Base-by-base conservation (phyloP, 2,797 vertebrate genomes). In the Gallinago nigripennis region DNA sequence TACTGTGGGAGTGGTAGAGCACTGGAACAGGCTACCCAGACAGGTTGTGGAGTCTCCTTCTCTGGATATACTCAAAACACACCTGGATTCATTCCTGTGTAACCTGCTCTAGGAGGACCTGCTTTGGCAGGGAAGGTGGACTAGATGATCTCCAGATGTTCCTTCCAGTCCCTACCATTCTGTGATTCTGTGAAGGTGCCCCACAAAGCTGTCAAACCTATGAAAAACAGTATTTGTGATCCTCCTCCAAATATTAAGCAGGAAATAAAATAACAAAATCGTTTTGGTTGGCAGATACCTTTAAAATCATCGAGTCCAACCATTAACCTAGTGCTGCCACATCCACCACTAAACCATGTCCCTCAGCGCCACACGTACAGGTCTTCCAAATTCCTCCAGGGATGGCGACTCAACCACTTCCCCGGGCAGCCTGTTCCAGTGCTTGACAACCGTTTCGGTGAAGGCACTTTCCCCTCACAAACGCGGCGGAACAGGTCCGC, bases 401-500 rank as follows among this genome's bases (percentile, higher is more conserved):
- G 60, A 61, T 5, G 17, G 37, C 17, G 37, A 39, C 16, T 28
- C 17, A 19, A 61, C 60, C 60, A 9, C 25, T 30, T 30, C 17
- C 58, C 60, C 21, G 13, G 37, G 60, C 37, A 30, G 37, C 18
- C 37, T 21, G 60, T 30, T 41, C 37, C 37, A 41, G 18, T 31
- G 19, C 28, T 21, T 21, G 61, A 64, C 28, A 43, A 43, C 61
- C 12, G 39, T 64, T 43, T 21, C 18, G 19, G 27, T 21, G 39
- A 43, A 63, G 39, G 12, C 18, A 28, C 28, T 28, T 39, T 61
- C 12, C 37, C 27, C 37, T 61, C 58, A 39, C 17, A 61, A 19
- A 27, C 7, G 4, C 5, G 3, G 4, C 0, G 1, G 6, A 2
- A 25, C 3, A 21, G 1, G 5, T 8, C 25, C 5, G 10, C 2